phyloP scores from a whole-genome alignment of 2,113 vertebrate species.

The Xenopus laevis region DNA sequence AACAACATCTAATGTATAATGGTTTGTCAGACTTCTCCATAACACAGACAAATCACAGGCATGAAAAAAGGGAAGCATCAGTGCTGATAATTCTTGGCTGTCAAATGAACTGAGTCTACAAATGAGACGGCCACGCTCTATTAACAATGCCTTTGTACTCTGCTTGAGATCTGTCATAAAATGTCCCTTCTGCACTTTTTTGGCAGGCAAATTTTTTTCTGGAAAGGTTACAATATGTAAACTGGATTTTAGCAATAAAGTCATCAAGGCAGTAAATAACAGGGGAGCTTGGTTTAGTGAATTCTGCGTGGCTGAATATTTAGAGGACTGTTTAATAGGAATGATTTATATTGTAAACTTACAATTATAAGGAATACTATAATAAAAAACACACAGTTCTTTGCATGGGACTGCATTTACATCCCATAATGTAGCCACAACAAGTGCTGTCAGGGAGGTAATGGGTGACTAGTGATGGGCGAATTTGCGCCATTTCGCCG shows the following conservation, averaged over 20 bases:
- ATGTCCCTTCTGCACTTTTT: neutral
- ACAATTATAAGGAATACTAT: too few species aligned
- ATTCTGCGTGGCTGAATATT: neutral
- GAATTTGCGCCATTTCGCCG: too few species aligned
- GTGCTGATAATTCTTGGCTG: constrained; percentile 60
- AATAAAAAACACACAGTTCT: too few species aligned
- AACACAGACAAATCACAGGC: constrained; percentile 69
- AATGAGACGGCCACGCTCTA: constrained; percentile 58
- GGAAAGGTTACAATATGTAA: constrained; percentile 36
- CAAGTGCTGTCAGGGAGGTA: too few species aligned
- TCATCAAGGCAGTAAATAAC: constrained; percentile 17
- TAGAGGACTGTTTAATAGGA: too few species aligned
- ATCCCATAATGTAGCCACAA: too few species aligned
- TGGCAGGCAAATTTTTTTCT: constrained; percentile 24
- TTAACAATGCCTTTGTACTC: constrained; percentile 52
- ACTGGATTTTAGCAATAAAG: constrained; percentile 16
- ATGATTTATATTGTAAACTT: too few species aligned
- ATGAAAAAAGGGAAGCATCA: constrained; percentile 54
- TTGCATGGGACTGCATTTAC: too few species aligned
- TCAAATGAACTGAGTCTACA: constrained; percentile 58
- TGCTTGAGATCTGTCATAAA: constrained; percentile 34
- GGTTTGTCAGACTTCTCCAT: constrained; percentile 70
- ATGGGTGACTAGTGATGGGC: too few species aligned
- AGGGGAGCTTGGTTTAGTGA: neutral
- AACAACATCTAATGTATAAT: constrained; percentile 65